Percentiles rank a stretch among this genome's conserved stretches.
Evolutionary conservation across 2,113 vertebrate genomes (phyloP).

Genomic region (Callipepla californica): DNA sequence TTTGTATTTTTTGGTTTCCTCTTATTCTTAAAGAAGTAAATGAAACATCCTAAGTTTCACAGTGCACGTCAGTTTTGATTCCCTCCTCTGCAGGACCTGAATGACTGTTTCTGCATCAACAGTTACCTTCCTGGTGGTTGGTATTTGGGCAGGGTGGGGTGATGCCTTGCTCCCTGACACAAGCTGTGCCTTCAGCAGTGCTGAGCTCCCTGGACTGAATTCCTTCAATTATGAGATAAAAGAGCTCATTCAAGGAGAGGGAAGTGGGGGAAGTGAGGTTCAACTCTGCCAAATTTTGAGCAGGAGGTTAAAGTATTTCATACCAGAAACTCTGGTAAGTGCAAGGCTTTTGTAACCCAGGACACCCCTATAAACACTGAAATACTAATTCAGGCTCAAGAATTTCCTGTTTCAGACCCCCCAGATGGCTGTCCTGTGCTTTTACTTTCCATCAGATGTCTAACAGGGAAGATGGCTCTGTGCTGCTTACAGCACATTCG

Average conservation of each 20-base stretch:
- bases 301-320: constrained; percentile 16
- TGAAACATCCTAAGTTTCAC: not conserved
- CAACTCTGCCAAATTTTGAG: not conserved
- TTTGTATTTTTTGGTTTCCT: not conserved
- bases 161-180: not conserved
- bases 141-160: not conserved
- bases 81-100: not conserved
- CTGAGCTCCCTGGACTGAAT: not conserved
- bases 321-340: constrained; percentile 13
- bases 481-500: not conserved
- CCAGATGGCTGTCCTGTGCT: not conserved
- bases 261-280: not conserved
- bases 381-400: constrained; percentile 16
- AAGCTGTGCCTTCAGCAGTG: not conserved
- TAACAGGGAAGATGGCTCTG: accelerated
- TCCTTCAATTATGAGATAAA: not conserved
- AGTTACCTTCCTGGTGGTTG: accelerated
- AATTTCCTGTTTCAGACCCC: not conserved
- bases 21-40: not conserved
- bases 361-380: not conserved
- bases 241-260: not conserved
- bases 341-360: constrained; percentile 16
- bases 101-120: not conserved
- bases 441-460: constrained; percentile 33
- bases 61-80: not conserved